Percentiles rank a stretch among this genome's conserved stretches.
phyloP scores from a whole-genome alignment of 2,888 invertebrate genomes.

The Bombyx huttoni region DNA sequence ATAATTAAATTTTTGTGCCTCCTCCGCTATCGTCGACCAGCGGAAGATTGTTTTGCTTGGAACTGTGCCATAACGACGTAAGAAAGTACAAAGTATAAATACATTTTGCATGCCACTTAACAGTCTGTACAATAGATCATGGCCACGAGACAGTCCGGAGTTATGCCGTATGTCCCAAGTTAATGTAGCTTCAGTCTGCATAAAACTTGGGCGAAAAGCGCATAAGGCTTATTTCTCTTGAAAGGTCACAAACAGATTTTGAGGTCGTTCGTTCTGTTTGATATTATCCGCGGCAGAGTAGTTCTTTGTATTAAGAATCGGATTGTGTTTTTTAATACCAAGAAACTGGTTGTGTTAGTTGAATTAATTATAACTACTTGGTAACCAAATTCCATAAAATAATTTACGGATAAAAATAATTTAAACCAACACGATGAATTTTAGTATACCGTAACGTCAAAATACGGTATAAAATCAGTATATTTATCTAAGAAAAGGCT shows the following conservation, averaged over 20 bases:
- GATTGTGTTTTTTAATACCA: too few relatives aligned
- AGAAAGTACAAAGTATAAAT: slow-evolving; percentile 69
- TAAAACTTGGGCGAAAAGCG: slow-evolving; percentile 2
- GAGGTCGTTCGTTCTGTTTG: background rate
- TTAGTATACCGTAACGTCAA: too few relatives aligned
- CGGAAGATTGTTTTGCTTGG: slow-evolving; percentile 69
- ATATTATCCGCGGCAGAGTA: background rate
- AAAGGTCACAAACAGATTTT: background rate
- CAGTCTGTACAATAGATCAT: slow-evolving; percentile 55
- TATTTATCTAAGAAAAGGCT: too few relatives aligned
- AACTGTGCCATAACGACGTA: slow-evolving; percentile 60
- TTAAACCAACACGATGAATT: too few relatives aligned
- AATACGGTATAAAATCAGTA: too few relatives aligned
- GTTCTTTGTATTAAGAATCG: background rate
- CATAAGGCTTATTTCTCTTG: background rate
- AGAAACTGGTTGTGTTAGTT: too few relatives aligned
- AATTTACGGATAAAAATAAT: too few relatives aligned
- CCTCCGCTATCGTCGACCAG: slow-evolving; percentile 46
- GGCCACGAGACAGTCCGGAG: slow-evolving; percentile 7
- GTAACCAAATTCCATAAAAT: too few relatives aligned
- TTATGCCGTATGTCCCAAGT: slow-evolving; percentile 4
- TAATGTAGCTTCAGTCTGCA: slow-evolving; percentile 8
- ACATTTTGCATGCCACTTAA: slow-evolving; percentile 70
- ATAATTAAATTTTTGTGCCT: slow-evolving; percentile 49
- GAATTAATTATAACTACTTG: too few relatives aligned